Base-by-base conservation (phyloP, 2,797 vertebrate genomes). In the Crocidura indochinensis region DNA sequence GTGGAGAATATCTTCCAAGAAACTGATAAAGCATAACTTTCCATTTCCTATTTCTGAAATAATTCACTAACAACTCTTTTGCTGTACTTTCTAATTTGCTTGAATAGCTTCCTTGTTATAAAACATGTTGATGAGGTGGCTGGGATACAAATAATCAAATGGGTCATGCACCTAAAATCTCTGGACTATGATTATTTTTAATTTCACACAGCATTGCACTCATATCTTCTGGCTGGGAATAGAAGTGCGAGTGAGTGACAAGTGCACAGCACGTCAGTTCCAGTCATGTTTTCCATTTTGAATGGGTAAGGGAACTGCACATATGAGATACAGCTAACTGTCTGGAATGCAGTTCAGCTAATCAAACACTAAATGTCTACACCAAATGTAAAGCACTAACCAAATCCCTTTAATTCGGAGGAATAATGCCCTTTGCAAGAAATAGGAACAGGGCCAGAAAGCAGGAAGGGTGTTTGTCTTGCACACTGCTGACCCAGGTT, bases 201-300 rank as follows among this genome's bases (percentile, higher is more conserved):
- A 94, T 96, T 96, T 94, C 91, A 94, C 96, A 93, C 73, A 90
- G 71, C 38, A 80, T 56, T 92, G 87, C 77, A 79, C 77, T 94
- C 81, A 27, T 46, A 44, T 91, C 74, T 90, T 81, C 53, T 88
- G 82, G 74, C 29, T 90, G 75, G 8, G 9, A 67, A 47, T 74
- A 24, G 69, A 53, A 53, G 22, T 64, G 24, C 38, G 81, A 67
- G 68, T 75, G 62, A 92, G 12, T 78, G 92, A 68, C 77, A 84
- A 10, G 46, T 78, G 38, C 24, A 10, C 44, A 73, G 51, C 4
- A 1, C 67, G 75, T 79, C 71, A 62, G 10, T 82, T 94, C 46
- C 56, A 82, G 47, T 65, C 72, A 8, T 19, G 12, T 79, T 89
- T 62, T 78, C 29, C 29, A 56, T 69, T 88, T 26, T 46, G 2